Conservation (phyloP, 2,797 vertebrate species). For the Danio jaintianensis region DNA sequence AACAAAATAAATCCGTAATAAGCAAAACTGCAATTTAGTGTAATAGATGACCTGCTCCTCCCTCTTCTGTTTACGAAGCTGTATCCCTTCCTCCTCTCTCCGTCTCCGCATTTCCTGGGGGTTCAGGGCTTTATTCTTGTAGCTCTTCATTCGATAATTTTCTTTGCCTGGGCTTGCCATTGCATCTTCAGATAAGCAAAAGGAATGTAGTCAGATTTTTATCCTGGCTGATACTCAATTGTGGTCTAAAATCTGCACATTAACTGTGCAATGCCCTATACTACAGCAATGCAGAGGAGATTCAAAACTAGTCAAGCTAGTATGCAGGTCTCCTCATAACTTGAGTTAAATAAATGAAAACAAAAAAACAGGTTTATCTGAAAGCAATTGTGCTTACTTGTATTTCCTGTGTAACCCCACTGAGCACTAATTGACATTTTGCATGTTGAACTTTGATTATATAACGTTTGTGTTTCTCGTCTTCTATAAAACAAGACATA, state of each 20-base stretch:
- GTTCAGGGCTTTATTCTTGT: constrained; percentile 94
- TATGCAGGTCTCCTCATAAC: background rate
- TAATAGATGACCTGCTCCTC: constrained; percentile 85
- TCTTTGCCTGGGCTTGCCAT: constrained; percentile 91
- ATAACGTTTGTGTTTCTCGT: background rate
- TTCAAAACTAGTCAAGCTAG: background rate
- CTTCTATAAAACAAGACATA: too few species aligned
- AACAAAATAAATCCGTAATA: background rate
- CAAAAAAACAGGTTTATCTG: background rate
- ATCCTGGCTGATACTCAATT: background rate
- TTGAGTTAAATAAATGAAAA: background rate
- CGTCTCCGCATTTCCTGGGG: constrained; percentile 93
- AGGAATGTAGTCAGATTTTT: constrained; percentile 2
- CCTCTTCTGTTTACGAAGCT: constrained; percentile 92
- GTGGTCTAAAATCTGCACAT: background rate
- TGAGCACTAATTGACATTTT: background rate
- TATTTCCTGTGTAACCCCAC: constrained; percentile 11
- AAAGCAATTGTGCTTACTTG: background rate
- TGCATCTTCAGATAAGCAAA: constrained; percentile 68
- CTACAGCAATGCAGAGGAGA: background rate
- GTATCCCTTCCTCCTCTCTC: constrained; percentile 93
- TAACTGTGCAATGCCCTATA: background rate
- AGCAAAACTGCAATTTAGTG: background rate
- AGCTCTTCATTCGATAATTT: constrained; percentile 91
- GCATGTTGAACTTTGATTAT: background rate